phyloP scores from a whole-genome alignment of 2,888 invertebrate species.

The Amorpha juglandis region DNA sequence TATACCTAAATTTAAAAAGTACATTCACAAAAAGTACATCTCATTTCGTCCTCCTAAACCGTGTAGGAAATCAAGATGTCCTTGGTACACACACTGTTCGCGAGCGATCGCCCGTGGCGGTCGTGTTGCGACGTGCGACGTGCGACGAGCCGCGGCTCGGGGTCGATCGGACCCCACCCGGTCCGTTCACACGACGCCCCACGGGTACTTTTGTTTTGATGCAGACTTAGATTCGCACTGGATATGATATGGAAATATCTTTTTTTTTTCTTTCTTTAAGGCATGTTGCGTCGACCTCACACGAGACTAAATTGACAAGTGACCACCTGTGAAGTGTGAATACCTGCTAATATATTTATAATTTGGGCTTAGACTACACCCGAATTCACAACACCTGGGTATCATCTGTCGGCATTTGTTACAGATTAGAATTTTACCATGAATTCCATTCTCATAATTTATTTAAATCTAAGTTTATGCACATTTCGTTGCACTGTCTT shows the following conservation, averaged over 20 bases:
- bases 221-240: constrained; percentile 32
- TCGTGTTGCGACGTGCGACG: constrained; percentile 54
- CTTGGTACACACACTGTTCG: constrained; percentile 51
- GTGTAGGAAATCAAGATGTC: constrained; percentile 46
- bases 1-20: background rate
- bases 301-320: background rate
- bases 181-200: constrained; percentile 67
- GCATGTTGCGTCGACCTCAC: too few relatives aligned
- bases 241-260: constrained; percentile 33
- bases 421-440: background rate
- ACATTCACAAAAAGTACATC: background rate
- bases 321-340: background rate
- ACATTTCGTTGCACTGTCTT: too few relatives aligned
- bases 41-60: constrained; percentile 29
- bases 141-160: constrained; percentile 28
- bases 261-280: too few relatives aligned
- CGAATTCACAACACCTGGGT: background rate
- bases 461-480: too few relatives aligned
- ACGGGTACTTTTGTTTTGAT: constrained; percentile 44
- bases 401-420: background rate
- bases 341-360: background rate
- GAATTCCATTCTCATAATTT: too few relatives aligned
- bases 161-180: constrained; percentile 54
- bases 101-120: constrained; percentile 63
- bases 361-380: background rate